Evolutionary conservation across 2,113 vertebrate species (phyloP), one percentile per base, ranked within the genome.

Genomic region (Protobothrops mucrosquamatus): DNA sequence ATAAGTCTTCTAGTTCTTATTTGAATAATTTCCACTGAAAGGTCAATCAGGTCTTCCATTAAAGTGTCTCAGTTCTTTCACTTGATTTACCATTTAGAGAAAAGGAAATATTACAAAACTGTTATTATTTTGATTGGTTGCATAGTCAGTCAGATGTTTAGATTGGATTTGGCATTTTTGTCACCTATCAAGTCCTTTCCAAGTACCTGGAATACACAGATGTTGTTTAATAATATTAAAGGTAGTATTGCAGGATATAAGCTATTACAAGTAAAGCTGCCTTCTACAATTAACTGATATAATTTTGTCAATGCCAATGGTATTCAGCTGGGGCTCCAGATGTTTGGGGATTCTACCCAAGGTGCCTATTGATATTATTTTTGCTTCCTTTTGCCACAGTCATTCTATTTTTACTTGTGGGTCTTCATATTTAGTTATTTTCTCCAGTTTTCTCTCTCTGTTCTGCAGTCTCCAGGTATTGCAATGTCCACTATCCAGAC

Each of bases 1-100:
- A n/a, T 89, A 93, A 94, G 90, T 92, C 92, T 69, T 51, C 52
- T 93, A 39, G 86, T 24, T 64, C 88, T 95, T 39, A 94, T 95
- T 89, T 26, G 29, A 90, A 34, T 57, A 43, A 51, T 9, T 9
- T 51, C 1, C 48, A 89, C 24, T 0, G 0, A 14, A 10, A 69
- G 34, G 43, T 64, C n/a, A 92, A 18, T 94, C 54, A 91, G 92
- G 55, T 87, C 89, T 91, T 64, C 18, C 55, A 86, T 87, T 92
- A 61, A 92, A 88, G n/a, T 39, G 14, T 3, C 64, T 26, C 46
- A 52, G 48, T 14, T 39, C 46, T 29, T 55, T 74, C 34, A 81
- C 52, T 69, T n/a, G 61, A 24, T 43, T 22, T 43, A 12, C 20
- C 26, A n/a, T 59, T 56, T 12, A 51, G 34, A 91, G 26, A 29